phyloP scores from a whole-genome alignment of 2,113 vertebrate genomes.

The Vulpes lagopus region DNA sequence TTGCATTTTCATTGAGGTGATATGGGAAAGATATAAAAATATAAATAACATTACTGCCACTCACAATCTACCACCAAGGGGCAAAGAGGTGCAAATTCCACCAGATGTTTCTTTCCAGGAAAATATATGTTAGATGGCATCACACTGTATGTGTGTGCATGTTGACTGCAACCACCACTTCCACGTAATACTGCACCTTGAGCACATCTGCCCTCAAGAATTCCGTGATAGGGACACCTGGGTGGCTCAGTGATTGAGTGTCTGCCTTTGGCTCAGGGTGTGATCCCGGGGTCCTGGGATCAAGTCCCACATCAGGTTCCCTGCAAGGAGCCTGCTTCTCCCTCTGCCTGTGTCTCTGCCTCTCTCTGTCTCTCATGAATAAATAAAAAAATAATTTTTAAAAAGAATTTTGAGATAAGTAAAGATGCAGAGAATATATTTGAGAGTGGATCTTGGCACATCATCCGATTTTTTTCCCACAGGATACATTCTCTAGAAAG shows the following conservation, averaged over 20 bases:
- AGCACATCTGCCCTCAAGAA: not conserved
- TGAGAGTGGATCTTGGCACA: not conserved
- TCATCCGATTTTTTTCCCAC: not conserved
- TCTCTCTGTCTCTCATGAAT: too few relatives aligned
- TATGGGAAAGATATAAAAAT: not conserved
- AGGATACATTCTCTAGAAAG: not conserved
- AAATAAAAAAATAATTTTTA: too few relatives aligned
- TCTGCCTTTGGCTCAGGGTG: too few relatives aligned
- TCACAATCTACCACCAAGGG: not conserved
- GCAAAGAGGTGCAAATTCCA: not conserved
- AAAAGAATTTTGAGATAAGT: too few relatives aligned
- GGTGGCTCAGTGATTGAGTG: too few relatives aligned
- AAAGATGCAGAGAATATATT: rapidly evolving
- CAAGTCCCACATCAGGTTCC: too few relatives aligned
- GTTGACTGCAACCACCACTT: not conserved
- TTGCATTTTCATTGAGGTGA: not conserved
- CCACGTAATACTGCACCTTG: not conserved
- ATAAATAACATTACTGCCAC: not conserved
- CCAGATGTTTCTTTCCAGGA: not conserved
- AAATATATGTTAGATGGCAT: not conserved
- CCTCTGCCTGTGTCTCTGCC: too few relatives aligned
- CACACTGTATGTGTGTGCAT: rapidly evolving
- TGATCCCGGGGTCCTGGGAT: too few relatives aligned
- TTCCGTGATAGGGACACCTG: not conserved
- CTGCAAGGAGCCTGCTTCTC: too few relatives aligned